A percentile compares a stretch with the other conserved stretches of the same genome.
These are phyloP conservation scores for Phymorhynchus buccinoides DNA, from an alignment of 1,140 invertebrate species.

Conservation along the genomic window DNA sequence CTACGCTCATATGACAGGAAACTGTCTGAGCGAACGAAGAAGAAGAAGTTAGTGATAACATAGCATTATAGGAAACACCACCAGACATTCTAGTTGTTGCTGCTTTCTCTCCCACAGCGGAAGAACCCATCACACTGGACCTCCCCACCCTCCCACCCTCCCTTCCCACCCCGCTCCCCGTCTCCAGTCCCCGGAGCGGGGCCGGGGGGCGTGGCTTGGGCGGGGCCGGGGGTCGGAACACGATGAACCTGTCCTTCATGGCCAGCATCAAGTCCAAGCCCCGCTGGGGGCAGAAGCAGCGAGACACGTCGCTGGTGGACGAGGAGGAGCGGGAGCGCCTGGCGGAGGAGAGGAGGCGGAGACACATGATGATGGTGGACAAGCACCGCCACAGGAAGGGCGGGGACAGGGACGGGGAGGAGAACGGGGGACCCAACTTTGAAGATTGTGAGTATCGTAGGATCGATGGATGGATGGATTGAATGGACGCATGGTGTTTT, in stretches of 20 bases:
- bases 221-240: background rate
- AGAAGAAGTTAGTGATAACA: too few species aligned
- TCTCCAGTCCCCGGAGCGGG: background rate
- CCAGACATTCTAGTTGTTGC: background rate
- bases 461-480: too few species aligned
- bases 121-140: background rate
- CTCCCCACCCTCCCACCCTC: constrained; percentile 16
- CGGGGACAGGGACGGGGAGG: constrained; percentile 26
- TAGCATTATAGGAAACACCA: too few species aligned
- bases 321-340: constrained; percentile 57
- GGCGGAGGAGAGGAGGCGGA: constrained; percentile 61
- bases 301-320: constrained; percentile 60
- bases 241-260: background rate
- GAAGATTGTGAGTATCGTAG: constrained; percentile 69
- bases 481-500: background rate
- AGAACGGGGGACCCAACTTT: constrained; percentile 55
- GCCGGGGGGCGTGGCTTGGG: too few species aligned
- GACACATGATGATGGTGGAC: constrained; percentile 57
- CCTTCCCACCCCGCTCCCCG: background rate
- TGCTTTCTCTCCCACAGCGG: background rate
- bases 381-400: constrained; percentile 44
- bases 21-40: too few species aligned
- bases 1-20: too few species aligned
- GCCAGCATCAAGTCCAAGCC: constrained; percentile 28
- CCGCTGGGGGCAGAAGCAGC: constrained; percentile 44